Evolutionary conservation across 2,797 vertebrate species (phyloP).

Genomic region (Gymnodraco acuticeps): DNA sequence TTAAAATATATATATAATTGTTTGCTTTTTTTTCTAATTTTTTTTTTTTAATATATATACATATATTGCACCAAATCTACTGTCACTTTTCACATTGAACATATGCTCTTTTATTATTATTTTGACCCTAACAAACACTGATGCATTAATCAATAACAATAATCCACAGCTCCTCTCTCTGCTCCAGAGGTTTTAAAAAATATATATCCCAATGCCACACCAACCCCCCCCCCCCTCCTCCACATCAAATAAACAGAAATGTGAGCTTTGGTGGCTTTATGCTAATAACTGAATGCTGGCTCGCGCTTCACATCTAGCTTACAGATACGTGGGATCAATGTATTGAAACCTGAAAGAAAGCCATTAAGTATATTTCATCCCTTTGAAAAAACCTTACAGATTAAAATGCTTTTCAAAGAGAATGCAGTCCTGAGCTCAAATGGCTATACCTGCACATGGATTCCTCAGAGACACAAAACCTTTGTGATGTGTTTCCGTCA

Average conservation of each 20-base stretch:
- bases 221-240: too few relatives aligned
- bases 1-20: too few relatives aligned
- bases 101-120: too few relatives aligned
- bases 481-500: conserved; percentile 19
- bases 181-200: too few relatives aligned
- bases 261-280: not conserved
- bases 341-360: not conserved
- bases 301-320: not conserved
- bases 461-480: conserved; percentile 5
- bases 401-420: conserved; percentile 32
- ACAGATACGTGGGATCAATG: not conserved
- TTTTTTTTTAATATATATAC: too few relatives aligned
- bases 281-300: not conserved
- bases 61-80: too few relatives aligned
- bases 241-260: not conserved
- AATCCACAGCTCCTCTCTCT: too few relatives aligned
- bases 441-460: conserved; percentile 7
- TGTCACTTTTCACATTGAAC: too few relatives aligned
- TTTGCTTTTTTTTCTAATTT: too few relatives aligned
- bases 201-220: too few relatives aligned
- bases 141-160: too few relatives aligned
- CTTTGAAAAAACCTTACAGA: conserved; percentile 7
- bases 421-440: conserved; percentile 5
- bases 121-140: too few relatives aligned
- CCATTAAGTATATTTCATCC: not conserved